A percentile compares a stretch with the other conserved stretches of the same genome.
Evolutionary conservation across 1,140 invertebrate species (phyloP).

Genomic region (Galleria mellonella): DNA sequence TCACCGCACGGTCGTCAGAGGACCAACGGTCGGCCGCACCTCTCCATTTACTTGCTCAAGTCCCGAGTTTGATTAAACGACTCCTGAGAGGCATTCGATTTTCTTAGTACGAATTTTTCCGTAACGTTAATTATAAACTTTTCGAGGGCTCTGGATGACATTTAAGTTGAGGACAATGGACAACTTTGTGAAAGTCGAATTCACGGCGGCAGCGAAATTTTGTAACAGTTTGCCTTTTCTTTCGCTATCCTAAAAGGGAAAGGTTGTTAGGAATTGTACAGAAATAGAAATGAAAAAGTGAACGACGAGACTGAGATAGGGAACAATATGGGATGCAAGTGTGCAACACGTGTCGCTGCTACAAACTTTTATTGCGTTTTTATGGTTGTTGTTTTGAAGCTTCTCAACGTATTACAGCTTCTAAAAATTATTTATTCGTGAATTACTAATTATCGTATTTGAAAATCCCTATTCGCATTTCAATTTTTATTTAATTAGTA

Average conservation of each 20-base stretch:
- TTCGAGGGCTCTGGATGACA: constrained; percentile 20
- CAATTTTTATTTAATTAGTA: no score
- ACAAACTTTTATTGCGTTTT: neutral
- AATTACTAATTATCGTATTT: neutral
- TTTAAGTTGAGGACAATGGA: constrained; percentile 38
- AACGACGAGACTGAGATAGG: neutral
- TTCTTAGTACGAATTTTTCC: constrained; percentile 32
- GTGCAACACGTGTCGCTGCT: constrained; percentile 8
- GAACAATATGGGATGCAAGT: constrained; percentile 6
- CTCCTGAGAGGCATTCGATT: constrained; percentile 27
- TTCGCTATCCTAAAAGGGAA: constrained; percentile 1
- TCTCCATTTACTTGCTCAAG: constrained; percentile 5
- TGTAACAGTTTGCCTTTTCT: constrained; percentile 5
- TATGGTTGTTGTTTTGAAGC: neutral
- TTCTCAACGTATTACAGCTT: no score
- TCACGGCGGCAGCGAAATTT: constrained; percentile 23
- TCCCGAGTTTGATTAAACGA: constrained; percentile 30
- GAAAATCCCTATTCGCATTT: no score
- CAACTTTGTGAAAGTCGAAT: constrained; percentile 26
- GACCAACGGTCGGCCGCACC: constrained; percentile 1
- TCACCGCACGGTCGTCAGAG: neutral
- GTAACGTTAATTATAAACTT: constrained; percentile 57
- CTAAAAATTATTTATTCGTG: no score
- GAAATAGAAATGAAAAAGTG: constrained; percentile 2
- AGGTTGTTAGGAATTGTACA: constrained; percentile 1